These are phyloP conservation scores for Orthosia cruda DNA, from an alignment of 2,888 invertebrate species.

Conservation along the genomic window DNA sequence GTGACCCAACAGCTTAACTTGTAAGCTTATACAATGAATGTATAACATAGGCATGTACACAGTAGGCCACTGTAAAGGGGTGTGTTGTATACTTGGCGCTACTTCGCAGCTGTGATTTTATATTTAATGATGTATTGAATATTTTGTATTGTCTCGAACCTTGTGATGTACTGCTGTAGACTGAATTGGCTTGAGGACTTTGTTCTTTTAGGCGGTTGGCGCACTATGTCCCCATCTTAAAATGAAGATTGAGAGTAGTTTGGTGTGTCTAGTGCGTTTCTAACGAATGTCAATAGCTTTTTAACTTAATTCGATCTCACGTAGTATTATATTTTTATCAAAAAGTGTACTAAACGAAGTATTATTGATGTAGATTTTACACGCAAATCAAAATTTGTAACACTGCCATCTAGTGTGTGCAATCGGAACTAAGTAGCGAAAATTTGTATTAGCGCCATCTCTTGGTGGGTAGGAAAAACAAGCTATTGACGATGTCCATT, in stretches of 20 bases:
- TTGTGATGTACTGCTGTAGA: constrained; percentile 23
- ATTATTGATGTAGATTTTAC: constrained; percentile 23
- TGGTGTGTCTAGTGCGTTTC: constrained; percentile 5
- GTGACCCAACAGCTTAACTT: constrained; percentile 2
- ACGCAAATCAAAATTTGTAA: constrained; percentile 3
- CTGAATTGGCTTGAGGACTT: constrained; percentile 21
- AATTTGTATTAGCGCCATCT: constrained; percentile 56
- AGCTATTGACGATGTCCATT: constrained; percentile 34
- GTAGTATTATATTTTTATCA: constrained; percentile 54
- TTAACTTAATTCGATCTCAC: constrained; percentile 60
- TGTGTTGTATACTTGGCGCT: constrained; percentile 58
- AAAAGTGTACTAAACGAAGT: constrained; percentile 45
- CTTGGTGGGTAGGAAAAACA: constrained; percentile 34
- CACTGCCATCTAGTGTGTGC: constrained; percentile 52
- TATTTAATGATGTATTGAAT: constrained; percentile 67
- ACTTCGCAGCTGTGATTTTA: constrained; percentile 73
- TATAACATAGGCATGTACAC: constrained; percentile 33
- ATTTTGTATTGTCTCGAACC: constrained; percentile 66
- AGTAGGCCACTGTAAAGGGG: constrained; percentile 50
- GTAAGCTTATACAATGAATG: constrained; percentile 19
- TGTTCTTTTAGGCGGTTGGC: not conserved
- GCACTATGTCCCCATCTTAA: not conserved
- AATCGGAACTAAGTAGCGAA: constrained; percentile 31
- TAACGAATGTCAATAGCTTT: constrained; percentile 40
- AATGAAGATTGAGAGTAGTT: not conserved